These are phyloP conservation scores for Heliconius melpomene DNA, from an alignment of 1,140 invertebrate genomes.

Conservation along the genomic window DNA sequence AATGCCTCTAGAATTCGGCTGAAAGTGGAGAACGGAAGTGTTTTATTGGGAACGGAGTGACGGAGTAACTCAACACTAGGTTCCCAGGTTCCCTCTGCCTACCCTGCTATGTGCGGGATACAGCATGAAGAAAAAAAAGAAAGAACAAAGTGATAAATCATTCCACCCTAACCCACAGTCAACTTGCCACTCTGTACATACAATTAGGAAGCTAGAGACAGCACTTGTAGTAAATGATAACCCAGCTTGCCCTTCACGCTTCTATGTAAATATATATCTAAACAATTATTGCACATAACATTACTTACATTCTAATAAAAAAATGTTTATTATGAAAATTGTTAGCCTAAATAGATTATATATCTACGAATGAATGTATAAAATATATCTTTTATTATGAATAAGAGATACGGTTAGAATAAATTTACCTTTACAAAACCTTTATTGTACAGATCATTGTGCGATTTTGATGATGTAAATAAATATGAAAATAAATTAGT, in stretches of 20 bases:
- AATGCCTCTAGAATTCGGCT: no score
- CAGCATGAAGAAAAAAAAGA: no score
- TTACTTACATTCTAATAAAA: conserved; percentile 40
- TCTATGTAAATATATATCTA: conserved; percentile 70
- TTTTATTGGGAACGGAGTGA: no score
- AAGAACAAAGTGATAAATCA: background rate
- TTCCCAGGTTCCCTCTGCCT: no score
- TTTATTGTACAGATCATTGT: conserved; percentile 67
- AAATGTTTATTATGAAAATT: conserved; percentile 49
- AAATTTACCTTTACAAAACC: conserved; percentile 48
- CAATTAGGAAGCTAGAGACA: conserved; percentile 1
- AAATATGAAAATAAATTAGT: conserved; percentile 69
- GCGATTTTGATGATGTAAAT: conserved; percentile 73
- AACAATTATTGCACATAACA: conserved; percentile 66
- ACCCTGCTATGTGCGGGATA: no score
- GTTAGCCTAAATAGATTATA: conserved; percentile 54
- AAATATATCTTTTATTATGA: conserved; percentile 70
- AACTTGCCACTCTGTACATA: conserved; percentile 4
- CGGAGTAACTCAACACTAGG: no score
- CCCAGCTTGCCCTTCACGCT: conserved; percentile 73
- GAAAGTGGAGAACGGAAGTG: no score
- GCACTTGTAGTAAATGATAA: conserved; percentile 46
- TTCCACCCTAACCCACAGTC: background rate
- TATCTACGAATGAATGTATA: conserved; percentile 57
- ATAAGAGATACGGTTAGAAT: conserved; percentile 66